A percentile compares a stretch with the other conserved stretches of the same genome.
phyloP scores from a whole-genome alignment of 2,113 vertebrate species.

The Gnathonemus longibarbis region DNA sequence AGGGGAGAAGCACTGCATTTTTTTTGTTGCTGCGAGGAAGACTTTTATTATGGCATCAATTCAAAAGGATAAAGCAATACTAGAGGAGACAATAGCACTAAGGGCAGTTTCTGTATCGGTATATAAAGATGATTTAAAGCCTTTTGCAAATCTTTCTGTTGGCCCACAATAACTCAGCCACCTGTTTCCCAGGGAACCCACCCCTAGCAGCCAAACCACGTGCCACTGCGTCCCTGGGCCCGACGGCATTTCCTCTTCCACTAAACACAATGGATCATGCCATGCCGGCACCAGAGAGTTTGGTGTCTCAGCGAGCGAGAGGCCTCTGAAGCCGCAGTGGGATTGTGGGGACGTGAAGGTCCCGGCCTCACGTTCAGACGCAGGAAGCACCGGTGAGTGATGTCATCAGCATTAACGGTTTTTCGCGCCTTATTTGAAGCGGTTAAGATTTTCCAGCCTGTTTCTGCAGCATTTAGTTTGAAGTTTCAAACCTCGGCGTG shows the following conservation, averaged over 20 bases:
- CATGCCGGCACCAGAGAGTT: constrained; percentile 42
- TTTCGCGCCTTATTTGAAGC: neutral
- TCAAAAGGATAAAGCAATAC: neutral
- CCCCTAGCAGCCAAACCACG: constrained; percentile 7
- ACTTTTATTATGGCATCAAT: neutral
- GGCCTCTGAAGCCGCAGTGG: constrained; percentile 34
- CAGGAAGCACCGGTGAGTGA: constrained; percentile 42
- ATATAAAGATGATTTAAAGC: neutral
- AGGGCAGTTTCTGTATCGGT: neutral
- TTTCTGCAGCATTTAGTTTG: neutral
- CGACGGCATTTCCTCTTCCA: constrained; percentile 41
- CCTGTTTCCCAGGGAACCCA: constrained; percentile 20
- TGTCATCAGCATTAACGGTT: neutral
- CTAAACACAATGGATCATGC: constrained; percentile 29
- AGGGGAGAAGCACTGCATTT: neutral
- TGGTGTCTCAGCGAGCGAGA: constrained; percentile 44
- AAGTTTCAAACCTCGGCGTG: neutral
- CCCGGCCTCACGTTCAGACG: constrained; percentile 22
- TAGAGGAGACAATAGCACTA: neutral
- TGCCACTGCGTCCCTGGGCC: constrained; percentile 43
- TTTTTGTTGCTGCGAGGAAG: neutral
- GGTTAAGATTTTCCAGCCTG: neutral
- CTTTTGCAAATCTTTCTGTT: neutral
- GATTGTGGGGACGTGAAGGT: constrained; percentile 34
- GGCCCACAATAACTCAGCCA: neutral